Evolutionary conservation across 2,797 vertebrate species (phyloP), one percentile per base, ranked within the genome.

Genomic region (Malurus splendens): DNA sequence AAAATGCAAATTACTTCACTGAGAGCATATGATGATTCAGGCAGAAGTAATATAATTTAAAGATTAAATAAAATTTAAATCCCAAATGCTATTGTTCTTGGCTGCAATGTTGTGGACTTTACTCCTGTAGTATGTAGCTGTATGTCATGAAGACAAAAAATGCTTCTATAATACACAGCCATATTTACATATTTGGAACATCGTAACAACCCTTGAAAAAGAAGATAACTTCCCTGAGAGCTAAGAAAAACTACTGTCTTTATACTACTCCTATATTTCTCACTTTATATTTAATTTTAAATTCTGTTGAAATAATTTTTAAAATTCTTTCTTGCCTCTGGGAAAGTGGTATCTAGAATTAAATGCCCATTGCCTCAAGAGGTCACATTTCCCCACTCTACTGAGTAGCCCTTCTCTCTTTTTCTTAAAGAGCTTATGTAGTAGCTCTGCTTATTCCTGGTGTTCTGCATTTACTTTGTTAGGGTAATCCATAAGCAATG

Each of bases 1-100:
- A 84, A 82, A 86, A 61, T 70, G 82, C 36, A 93, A 93, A 84
- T 55, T 52, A 79, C 56, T 87, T 91, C 80, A 81, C 25, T 18
- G 24, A 93, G 18, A 92, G 50, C 7, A 60, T 18, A 73, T 70
- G 74, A 78, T 30, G 45, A 66, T 88, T 73, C 65, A 76, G 65
- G 88, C 32, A 67, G 50, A 82, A 86, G 54, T 57, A 81, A 84
- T 59, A 73, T 23, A 71, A 82, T 80, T 83, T 62, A 44, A 89
- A 92, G 86, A 62, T 45, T 25, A 89, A 86, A 66, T 32, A 83
- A 36, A 71, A 74, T 60, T 64, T 24, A 54, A 82, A 88, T 82
- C 36, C 9, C 15, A 71, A 87, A 79, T 78, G 78, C 7, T 78
- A n/a, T 41, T 81, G 12, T 52, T 84, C 52, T 94, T 75, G 68